phyloP scores from a whole-genome alignment of 2,113 vertebrate species.

The Channa maculata region DNA sequence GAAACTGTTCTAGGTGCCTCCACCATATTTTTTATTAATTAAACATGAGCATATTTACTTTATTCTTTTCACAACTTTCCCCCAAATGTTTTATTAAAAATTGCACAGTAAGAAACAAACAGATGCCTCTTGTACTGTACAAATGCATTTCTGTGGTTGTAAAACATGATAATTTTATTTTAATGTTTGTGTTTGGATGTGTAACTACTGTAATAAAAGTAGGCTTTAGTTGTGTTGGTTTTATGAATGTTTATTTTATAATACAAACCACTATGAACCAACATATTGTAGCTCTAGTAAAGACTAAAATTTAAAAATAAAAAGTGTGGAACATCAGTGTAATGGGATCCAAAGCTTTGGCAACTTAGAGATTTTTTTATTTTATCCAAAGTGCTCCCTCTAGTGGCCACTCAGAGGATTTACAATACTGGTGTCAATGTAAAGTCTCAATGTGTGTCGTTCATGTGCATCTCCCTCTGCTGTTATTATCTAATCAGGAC shows the following conservation, averaged over 20 bases:
- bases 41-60: conserved; percentile 12
- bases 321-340: neutral
- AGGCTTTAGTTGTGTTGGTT: conserved; percentile 4
- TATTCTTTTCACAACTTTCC: conserved; percentile 7
- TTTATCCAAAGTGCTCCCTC: conserved; percentile 22
- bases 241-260: neutral
- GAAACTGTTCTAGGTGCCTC: conserved; percentile 32
- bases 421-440: neutral
- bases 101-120: conserved; percentile 12
- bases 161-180: conserved; percentile 32
- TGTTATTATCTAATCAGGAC: too few relatives aligned
- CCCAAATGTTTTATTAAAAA: too few relatives aligned
- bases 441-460: too few relatives aligned
- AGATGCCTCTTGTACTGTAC: conserved; percentile 45
- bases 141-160: conserved; percentile 27
- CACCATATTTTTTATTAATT: conserved; percentile 4
- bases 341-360: neutral
- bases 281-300: neutral
- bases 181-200: conserved; percentile 11
- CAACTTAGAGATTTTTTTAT: neutral
- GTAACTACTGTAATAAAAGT: conserved; percentile 38
- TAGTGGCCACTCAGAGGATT: conserved; percentile 29
- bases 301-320: neutral
- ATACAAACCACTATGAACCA: neutral
- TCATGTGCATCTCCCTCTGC: too few relatives aligned